Conservation (phyloP, 1,140 invertebrate genomes). For the Macrotrachela quadricornifera region DNA sequence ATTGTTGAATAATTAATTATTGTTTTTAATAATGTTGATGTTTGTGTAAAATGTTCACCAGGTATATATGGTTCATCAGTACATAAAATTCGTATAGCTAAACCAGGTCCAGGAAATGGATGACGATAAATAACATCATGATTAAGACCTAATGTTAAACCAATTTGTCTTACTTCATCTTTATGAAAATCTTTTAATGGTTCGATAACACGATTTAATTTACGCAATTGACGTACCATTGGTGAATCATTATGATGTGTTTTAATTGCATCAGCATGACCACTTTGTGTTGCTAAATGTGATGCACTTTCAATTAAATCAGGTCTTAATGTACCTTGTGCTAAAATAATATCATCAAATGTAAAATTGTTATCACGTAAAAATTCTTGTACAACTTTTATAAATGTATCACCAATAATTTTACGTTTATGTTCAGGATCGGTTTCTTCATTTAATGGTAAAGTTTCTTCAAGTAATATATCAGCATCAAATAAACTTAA, state of each 20-base stretch:
- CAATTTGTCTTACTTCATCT: slow-evolving; percentile 66
- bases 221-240: slow-evolving; percentile 63
- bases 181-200: slow-evolving; percentile 98
- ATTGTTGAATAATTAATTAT: slow-evolving; percentile 54
- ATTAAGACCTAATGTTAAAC: slow-evolving; percentile 67
- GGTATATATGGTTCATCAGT: slow-evolving; percentile 73
- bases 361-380: background rate
- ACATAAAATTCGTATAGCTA: slow-evolving; percentile 83
- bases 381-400: slow-evolving; percentile 37
- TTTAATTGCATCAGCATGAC: slow-evolving; percentile 76
- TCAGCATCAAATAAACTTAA: background rate
- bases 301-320: slow-evolving; percentile 69
- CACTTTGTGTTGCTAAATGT: slow-evolving; percentile 41
- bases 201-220: slow-evolving; percentile 66
- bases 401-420: slow-evolving; percentile 96
- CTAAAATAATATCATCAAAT: background rate
- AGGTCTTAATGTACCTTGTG: slow-evolving; percentile 62
- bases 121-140: slow-evolving; percentile 67
- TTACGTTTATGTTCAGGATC: slow-evolving; percentile 89
- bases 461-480: background rate
- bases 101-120: slow-evolving; percentile 70
- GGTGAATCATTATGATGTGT: slow-evolving; percentile 99
- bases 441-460: slow-evolving; percentile 16
- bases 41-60: slow-evolving; percentile 80
- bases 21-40: slow-evolving; percentile 65